phyloP scores from a whole-genome alignment of 1,140 invertebrate species.

The Protaetia brevitarsis region DNA sequence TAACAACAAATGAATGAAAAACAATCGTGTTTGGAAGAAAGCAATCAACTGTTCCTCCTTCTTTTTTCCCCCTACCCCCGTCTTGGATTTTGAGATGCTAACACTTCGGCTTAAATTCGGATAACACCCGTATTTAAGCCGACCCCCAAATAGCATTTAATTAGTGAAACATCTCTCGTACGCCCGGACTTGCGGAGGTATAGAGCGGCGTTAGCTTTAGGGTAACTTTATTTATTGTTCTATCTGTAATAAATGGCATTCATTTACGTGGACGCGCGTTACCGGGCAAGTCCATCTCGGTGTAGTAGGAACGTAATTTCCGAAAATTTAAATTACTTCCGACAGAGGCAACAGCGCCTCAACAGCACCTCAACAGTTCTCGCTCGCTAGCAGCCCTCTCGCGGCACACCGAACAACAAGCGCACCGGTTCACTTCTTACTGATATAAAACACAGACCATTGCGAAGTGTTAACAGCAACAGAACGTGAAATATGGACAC shows the following conservation, averaged over 20 bases:
- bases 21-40: background rate
- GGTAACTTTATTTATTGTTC: slow-evolving; percentile 36
- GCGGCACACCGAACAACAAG: too few relatives aligned
- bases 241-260: slow-evolving; percentile 34
- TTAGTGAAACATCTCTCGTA: slow-evolving; percentile 9
- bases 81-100: too few relatives aligned
- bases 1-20: background rate
- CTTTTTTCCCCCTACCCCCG: too few relatives aligned
- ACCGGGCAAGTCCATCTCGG: slow-evolving; percentile 28
- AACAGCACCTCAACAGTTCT: too few relatives aligned
- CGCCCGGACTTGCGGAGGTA: background rate
- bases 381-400: too few relatives aligned
- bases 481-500: slow-evolving; percentile 5
- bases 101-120: too few relatives aligned
- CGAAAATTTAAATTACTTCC: slow-evolving; percentile 38
- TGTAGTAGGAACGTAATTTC: slow-evolving; percentile 34
- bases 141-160: background rate
- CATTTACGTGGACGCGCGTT: slow-evolving; percentile 32
- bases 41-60: too few relatives aligned
- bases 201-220: slow-evolving; percentile 12
- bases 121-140: too few relatives aligned
- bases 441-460: slow-evolving; percentile 10
- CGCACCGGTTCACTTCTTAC: slow-evolving; percentile 3
- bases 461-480: slow-evolving; percentile 4
- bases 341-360: slow-evolving; percentile 25